Conservation (phyloP, 2,113 vertebrate species). For the Cariama cristata region DNA sequence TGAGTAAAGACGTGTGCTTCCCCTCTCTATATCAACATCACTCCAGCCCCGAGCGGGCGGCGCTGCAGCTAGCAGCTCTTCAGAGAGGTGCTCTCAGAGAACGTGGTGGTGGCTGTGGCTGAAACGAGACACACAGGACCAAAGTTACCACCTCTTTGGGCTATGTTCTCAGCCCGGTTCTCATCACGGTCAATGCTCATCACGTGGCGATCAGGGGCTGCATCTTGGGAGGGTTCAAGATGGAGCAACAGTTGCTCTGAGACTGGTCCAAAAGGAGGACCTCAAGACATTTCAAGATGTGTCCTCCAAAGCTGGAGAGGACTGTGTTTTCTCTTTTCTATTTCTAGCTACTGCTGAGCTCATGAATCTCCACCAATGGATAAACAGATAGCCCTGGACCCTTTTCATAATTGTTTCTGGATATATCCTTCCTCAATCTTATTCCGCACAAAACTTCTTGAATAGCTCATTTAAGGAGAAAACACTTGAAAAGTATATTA, state of each 20-base stretch:
- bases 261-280: neutral
- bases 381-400: slow-evolving; percentile 33
- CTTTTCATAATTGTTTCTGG: slow-evolving; percentile 73
- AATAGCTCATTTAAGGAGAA: slow-evolving; percentile 83
- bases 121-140: neutral
- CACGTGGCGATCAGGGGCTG: rapidly evolving
- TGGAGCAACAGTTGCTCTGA: neutral
- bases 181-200: rapidly evolving
- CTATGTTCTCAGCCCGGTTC: neutral
- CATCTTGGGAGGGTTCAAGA: neutral
- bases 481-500: slow-evolving; percentile 83
- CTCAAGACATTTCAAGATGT: neutral
- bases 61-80: rapidly evolving
- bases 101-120: neutral
- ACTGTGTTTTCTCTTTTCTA: neutral
- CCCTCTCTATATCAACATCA: neutral
- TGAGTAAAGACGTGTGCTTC: neutral
- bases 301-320: neutral
- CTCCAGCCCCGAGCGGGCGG: neutral
- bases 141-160: neutral
- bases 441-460: slow-evolving; percentile 75
- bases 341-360: slow-evolving; percentile 49
- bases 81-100: neutral
- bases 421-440: slow-evolving; percentile 67
- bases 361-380: neutral